Conservation (phyloP, 2,888 invertebrate genomes). For the Zygothrica quintamaculata region DNA sequence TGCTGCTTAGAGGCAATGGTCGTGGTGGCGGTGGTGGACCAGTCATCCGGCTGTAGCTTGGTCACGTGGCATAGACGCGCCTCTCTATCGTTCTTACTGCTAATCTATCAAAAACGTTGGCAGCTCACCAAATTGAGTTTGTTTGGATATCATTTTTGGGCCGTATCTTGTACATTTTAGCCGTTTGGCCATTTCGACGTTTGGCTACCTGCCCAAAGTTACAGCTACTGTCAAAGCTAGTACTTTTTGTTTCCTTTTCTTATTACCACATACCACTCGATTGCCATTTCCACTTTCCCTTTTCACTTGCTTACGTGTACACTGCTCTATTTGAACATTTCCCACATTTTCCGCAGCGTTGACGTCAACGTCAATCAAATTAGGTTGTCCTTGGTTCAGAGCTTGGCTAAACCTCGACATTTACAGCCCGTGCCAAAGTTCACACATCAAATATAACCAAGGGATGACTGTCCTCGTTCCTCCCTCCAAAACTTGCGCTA, state of each 20-base stretch:
- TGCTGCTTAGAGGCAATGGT: no score
- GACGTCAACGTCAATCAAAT: slow-evolving; percentile 73
- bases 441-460: slow-evolving; percentile 66
- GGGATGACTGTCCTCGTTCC: slow-evolving; percentile 37
- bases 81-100: slow-evolving; percentile 81
- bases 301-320: slow-evolving; percentile 47
- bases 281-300: not conserved
- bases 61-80: slow-evolving; percentile 73
- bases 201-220: slow-evolving; percentile 60
- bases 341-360: slow-evolving; percentile 64
- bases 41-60: slow-evolving; percentile 24
- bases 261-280: no score
- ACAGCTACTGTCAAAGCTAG: slow-evolving; percentile 57
- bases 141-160: slow-evolving; percentile 70
- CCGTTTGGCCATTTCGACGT: no score
- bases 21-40: no score
- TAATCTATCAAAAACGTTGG: slow-evolving; percentile 81
- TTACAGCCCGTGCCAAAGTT: slow-evolving; percentile 51
- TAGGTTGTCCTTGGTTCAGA: slow-evolving; percentile 48
- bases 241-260: not conserved
- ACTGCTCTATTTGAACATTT: slow-evolving; percentile 62
- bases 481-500: slow-evolving; percentile 41
- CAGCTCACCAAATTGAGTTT: slow-evolving; percentile 74
- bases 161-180: slow-evolving; percentile 3
- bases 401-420: slow-evolving; percentile 11